Evolutionary conservation across 2,888 invertebrate genomes (phyloP).

Genomic region (Hypolimnas misippus): DNA sequence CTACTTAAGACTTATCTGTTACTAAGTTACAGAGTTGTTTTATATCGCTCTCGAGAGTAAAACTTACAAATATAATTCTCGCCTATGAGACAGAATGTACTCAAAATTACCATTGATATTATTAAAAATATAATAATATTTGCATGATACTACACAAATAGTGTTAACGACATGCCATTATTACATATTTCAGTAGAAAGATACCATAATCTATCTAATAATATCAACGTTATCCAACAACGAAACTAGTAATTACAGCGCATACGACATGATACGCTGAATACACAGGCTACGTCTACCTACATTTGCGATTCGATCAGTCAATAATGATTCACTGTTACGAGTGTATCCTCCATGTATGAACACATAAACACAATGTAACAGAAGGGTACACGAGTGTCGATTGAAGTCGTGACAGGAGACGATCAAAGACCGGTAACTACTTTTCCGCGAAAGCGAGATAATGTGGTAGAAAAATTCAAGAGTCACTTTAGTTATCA

Average conservation of each 20-base stretch:
- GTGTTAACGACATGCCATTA: too few species aligned
- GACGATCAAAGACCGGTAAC: conserved; percentile 79
- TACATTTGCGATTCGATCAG: conserved; percentile 63
- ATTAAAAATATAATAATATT: too few species aligned
- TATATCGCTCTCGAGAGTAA: too few species aligned
- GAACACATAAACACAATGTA: conserved; percentile 30
- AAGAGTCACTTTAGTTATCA: conserved; percentile 53
- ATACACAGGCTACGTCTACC: conserved; percentile 49
- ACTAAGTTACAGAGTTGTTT: too few species aligned
- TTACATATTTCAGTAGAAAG: too few species aligned
- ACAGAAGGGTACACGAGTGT: conserved; percentile 43
- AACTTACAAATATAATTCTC: too few species aligned
- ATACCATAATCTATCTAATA: too few species aligned
- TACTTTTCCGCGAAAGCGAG: conserved; percentile 73
- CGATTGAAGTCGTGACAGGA: conserved; percentile 64
- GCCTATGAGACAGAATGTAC: too few species aligned
- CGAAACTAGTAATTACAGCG: conserved; percentile 29
- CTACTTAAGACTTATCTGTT: too few species aligned
- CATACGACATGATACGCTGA: conserved; percentile 39
- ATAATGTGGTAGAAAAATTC: conserved; percentile 72
- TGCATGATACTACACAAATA: too few species aligned
- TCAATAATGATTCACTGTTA: conserved; percentile 68
- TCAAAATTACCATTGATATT: too few species aligned
- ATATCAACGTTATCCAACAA: neutral
- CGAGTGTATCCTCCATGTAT: conserved; percentile 47